Evolutionary conservation across 2,113 vertebrate species (phyloP).

Genomic region (Falcunculus frontatus): DNA sequence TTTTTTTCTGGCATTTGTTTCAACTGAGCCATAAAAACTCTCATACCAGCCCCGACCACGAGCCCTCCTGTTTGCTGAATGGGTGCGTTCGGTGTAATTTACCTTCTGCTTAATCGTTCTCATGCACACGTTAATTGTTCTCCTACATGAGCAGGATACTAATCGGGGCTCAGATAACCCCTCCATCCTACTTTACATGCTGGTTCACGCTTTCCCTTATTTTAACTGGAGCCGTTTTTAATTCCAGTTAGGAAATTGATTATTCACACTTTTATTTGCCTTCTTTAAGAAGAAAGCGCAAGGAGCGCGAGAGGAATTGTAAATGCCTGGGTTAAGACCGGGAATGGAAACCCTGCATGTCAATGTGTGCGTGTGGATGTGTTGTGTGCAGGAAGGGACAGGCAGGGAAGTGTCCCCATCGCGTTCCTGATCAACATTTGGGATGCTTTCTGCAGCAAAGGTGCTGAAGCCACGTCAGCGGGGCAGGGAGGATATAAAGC

Average conservation of each 20-base stretch:
- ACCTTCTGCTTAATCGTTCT: constrained; percentile 46
- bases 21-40: neutral
- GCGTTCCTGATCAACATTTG: constrained; percentile 2
- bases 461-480: neutral
- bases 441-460: neutral
- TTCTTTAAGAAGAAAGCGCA: constrained; percentile 27
- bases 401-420: neutral
- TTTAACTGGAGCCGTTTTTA: constrained; percentile 56
- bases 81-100: neutral
- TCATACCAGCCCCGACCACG: neutral
- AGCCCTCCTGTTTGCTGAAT: neutral
- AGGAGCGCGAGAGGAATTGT: constrained; percentile 45
- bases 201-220: constrained; percentile 18
- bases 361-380: neutral
- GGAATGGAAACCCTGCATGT: neutral
- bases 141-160: constrained; percentile 7
- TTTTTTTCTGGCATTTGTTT: neutral
- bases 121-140: constrained; percentile 44
- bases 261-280: constrained; percentile 66
- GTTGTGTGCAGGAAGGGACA: neutral
- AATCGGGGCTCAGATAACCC: constrained; percentile 28
- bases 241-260: constrained; percentile 67
- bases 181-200: constrained; percentile 39
- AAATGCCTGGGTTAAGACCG: constrained; percentile 17
- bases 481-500: neutral